A percentile compares a stretch with the other conserved stretches of the same genome.
These are phyloP conservation scores for Coelogynopora nodosa DNA, from an alignment of 2,888 invertebrate genomes.

Conservation along the genomic window DNA sequence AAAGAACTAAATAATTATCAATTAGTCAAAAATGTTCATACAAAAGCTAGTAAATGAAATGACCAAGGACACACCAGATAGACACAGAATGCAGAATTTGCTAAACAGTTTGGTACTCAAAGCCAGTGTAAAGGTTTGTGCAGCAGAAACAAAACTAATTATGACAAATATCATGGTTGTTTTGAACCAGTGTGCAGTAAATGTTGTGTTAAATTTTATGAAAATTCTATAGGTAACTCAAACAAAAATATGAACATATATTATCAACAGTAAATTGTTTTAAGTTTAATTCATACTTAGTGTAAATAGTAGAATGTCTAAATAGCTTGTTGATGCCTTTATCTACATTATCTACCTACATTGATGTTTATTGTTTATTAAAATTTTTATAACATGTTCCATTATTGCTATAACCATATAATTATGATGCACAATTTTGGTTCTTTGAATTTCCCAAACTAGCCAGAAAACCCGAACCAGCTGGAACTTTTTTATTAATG, in stretches of 20 bases:
- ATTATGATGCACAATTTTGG: too few species aligned
- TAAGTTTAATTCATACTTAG: not conserved
- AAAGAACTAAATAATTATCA: not conserved
- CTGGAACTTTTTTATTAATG: too few species aligned
- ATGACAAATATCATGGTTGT: not conserved
- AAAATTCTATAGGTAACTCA: not conserved
- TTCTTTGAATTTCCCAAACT: too few species aligned
- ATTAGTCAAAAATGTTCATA: not conserved
- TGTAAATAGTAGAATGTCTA: not conserved
- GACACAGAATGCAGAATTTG: not conserved
- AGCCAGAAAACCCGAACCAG: too few species aligned
- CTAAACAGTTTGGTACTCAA: not conserved
- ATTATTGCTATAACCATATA: too few species aligned
- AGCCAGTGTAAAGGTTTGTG: not conserved
- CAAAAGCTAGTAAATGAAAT: not conserved
- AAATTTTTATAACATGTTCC: not conserved
- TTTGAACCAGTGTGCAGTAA: not conserved
- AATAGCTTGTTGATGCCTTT: not conserved
- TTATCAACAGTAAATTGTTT: not conserved
- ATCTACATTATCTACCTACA: not conserved
- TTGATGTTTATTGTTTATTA: not conserved
- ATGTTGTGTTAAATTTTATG: not conserved
- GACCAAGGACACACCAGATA: not conserved
- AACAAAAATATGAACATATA: not conserved
- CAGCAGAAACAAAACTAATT: not conserved